Base-by-base conservation (phyloP, 2,113 vertebrate genomes). In the Phyllopteryx taeniolatus region DNA sequence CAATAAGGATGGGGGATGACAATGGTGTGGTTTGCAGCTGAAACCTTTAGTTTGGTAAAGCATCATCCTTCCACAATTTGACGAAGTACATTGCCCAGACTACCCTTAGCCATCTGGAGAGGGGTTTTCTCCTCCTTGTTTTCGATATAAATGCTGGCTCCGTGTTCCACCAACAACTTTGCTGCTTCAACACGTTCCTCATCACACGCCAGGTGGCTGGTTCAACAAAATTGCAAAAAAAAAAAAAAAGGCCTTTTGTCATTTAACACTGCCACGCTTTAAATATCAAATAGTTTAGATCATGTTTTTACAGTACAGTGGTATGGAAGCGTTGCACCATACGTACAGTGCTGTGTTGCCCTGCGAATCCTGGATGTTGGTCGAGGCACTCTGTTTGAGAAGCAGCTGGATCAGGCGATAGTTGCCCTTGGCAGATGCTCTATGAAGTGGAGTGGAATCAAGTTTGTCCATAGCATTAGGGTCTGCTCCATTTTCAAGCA, bases 101-200 rank as follows among this genome's bases (percentile, higher is more conserved):
- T 91, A 9, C 94, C 94, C 82, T 94, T 96, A 43, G 96, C 92
- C 31, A 97, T 81, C 91, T 98, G 96, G 59, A 99, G 82, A 0
- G 98, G 96, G 0, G 96, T 98, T 88, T 96, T 96, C 82, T 97
- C 94, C 84, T 98, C 96, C 86, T 98, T 98, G 88, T 99, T 99
- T 83, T 98, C 96, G 78, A 98, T 94, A 86, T 96, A 96, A 90
- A 98, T 96, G 85, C 96, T 98, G 83, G 98, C 96, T 71, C 96
- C 96, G 0, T 95, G 93, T 84, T 95, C 94, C 68, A 98, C 96
- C 86, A 99, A 91, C 77, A 97, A 83, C 89, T 97, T 98, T 77
- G 96, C 97, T 74, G 96, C 97, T 81, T 98, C 98, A 60, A 94
- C 90, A 57, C 96, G 94, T 75, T 97, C 98, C 85, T 99, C 97